Percentiles rank a stretch among this genome's conserved stretches.
phyloP scores from a whole-genome alignment of 1,140 invertebrate genomes.

The Wasmannia auropunctata region DNA sequence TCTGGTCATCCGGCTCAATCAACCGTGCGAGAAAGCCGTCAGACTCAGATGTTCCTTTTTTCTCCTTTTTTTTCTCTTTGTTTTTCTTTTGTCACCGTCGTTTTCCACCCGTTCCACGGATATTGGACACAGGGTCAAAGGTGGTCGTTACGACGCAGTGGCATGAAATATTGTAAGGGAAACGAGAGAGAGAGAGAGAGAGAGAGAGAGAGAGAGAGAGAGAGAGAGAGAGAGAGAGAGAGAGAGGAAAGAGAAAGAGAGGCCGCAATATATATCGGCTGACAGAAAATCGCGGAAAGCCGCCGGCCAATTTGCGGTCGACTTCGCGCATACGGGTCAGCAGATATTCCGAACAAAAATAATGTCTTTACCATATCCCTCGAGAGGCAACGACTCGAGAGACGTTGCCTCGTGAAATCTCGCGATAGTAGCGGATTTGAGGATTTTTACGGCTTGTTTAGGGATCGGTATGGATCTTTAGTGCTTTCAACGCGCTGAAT shows the following conservation, averaged over 20 bases:
- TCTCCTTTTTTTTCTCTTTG: background rate
- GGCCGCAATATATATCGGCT: slow-evolving; percentile 53
- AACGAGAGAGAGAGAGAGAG: slow-evolving; percentile 35
- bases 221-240: slow-evolving; percentile 39
- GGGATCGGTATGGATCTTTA: background rate
- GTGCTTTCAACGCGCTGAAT: background rate
- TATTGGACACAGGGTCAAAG: slow-evolving; percentile 53
- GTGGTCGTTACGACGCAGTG: slow-evolving; percentile 39
- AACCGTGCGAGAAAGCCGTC: slow-evolving; percentile 63
- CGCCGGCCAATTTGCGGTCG: slow-evolving; percentile 55
- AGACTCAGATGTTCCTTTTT: slow-evolving; percentile 30
- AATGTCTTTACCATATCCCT: slow-evolving; percentile 41
- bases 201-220: slow-evolving; percentile 47
- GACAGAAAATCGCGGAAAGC: slow-evolving; percentile 40
- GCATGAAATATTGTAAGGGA: slow-evolving; percentile 43
- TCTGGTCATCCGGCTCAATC: slow-evolving; percentile 62
- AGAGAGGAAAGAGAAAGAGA: slow-evolving; percentile 60
- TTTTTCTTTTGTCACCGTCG: slow-evolving; percentile 39
- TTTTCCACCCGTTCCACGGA: slow-evolving; percentile 38
- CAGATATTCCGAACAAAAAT: slow-evolving; percentile 59
- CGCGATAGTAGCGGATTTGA: background rate
- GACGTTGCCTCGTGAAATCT: background rate
- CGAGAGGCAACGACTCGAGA: slow-evolving; percentile 5
- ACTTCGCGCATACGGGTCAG: slow-evolving; percentile 66
- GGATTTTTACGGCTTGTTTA: background rate